Conservation (phyloP, 23 tunicate genomes). For the Trididemnum nubilum region DNA sequence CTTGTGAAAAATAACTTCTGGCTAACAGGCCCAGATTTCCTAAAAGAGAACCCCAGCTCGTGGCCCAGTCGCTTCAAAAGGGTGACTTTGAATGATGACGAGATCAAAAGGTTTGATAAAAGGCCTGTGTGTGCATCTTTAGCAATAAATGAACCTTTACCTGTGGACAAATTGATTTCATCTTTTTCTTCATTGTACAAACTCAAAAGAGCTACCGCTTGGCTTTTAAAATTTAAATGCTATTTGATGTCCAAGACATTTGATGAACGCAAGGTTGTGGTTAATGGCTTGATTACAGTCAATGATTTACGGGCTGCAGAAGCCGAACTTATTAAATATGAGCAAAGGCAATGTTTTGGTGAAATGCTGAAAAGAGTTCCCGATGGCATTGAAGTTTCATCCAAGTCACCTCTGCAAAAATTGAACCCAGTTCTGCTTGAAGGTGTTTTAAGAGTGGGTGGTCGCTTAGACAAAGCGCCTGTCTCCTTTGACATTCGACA, state of each 20-base stretch:
- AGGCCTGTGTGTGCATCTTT: neutral
- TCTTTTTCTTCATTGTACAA: constrained; percentile 5
- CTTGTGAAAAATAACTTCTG: neutral
- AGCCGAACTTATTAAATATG: constrained; percentile 8
- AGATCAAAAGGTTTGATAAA: neutral
- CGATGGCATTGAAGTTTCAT: neutral
- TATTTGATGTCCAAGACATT: neutral
- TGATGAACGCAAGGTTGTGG: neutral
- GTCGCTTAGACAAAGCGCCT: constrained; percentile 5
- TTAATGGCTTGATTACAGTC: neutral
- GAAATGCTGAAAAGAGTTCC: neutral
- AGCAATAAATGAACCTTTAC: neutral
- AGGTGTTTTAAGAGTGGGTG: neutral
- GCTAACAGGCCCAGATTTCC: constrained; percentile 9
- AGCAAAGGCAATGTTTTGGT: neutral
- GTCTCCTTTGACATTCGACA: neutral
- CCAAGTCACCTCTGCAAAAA: neutral
- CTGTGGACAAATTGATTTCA: neutral
- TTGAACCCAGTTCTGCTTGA: neutral
- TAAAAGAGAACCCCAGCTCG: neutral
- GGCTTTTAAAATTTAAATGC: neutral
- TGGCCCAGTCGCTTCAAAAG: constrained; percentile 1
- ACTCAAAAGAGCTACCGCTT: neutral
- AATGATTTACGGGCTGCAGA: neutral
- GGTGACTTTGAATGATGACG: neutral